Base-by-base conservation (phyloP, 1,140 invertebrate species). In the Dinoponera quadriceps region DNA sequence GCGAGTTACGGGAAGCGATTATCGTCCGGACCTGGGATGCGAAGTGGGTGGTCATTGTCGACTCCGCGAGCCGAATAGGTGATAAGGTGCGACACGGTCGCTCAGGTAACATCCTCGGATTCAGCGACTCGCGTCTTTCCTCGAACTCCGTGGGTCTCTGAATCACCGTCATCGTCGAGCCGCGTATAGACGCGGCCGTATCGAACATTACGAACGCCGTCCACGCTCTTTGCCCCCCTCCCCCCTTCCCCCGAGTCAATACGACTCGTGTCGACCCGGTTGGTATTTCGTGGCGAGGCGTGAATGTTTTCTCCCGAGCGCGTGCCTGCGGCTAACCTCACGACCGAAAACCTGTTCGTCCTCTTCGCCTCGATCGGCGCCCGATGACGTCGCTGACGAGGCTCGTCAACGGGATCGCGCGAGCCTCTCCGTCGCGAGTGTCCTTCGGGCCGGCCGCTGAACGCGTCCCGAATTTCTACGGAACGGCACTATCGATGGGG, bases 81-180 rank as follows among this genome's bases (percentile, higher is more conserved):
- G 68, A 68, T 66, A 68, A 78, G 48, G 29, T 29, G 20, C 49
- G 48, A 66, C n/a, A n/a, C 38, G 27, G 9, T 60, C 25, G 16
- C 33, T 73, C n/a, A 33, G 11, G 18, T 54, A 27, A 22, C 27
- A 25, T 44, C 38, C 3, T 44, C 62, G 22, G 27, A 48, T 3
- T 62, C 60, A 48, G 38, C 22, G 13, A 25, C 5, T 55, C 48
- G 73, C 73, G 14, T 11, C 20, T n/a, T 3, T 59, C 27, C 3
- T 44, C 7, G 0, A 4, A 11, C 38, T 44, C 38, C 44, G 49
- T 68, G 74, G 27, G 38, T 71, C n/a, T 74, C 63, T 85, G 81
- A 88, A 88, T 89, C 81, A 88, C 84, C 75, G 85, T 88, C 63
- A 88, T 89, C 89, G 85, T 89, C 90, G 85, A 89, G 84, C 55